Evolutionary conservation across 2,113 vertebrate species (phyloP).

Genomic region (Tragelaphus buxtoni): DNA sequence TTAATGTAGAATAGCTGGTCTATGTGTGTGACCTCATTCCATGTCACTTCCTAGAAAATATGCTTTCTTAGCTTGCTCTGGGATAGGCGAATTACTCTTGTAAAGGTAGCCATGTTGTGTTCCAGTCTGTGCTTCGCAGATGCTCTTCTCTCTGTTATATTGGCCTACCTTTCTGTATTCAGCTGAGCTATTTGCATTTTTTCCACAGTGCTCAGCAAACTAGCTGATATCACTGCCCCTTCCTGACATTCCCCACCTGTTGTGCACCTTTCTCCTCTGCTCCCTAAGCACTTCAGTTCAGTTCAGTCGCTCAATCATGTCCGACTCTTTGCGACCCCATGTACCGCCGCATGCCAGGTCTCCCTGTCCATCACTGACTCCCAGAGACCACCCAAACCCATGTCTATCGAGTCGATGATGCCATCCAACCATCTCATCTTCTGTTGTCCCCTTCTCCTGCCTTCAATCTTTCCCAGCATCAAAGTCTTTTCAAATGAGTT

Average conservation of each 20-base stretch:
- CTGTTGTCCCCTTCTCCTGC: too few species aligned
- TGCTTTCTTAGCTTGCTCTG: background rate
- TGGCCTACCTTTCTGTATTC: background rate
- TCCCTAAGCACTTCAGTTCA: background rate
- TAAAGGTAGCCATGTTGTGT: background rate
- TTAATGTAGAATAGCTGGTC: background rate
- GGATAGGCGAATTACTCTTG: background rate
- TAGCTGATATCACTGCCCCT: background rate
- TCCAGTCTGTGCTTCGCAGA: background rate
- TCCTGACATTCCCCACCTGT: too few species aligned
- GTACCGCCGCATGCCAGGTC: background rate
- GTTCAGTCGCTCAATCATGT: rapidly evolving
- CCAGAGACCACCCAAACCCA: background rate
- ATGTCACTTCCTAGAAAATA: background rate
- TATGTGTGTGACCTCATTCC: background rate
- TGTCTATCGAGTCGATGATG: background rate
- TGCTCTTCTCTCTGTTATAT: background rate
- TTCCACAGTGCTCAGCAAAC: background rate
- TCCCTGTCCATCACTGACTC: background rate
- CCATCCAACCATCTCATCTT: too few species aligned
- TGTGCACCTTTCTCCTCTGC: background rate
- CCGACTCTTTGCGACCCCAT: rapidly evolving
- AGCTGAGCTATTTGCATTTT: rapidly evolving
- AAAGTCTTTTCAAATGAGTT: too few species aligned
- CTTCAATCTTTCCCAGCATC: too few species aligned